phyloP scores from a whole-genome alignment of 1,140 invertebrate genomes.

The Lordiphosa collinella region DNA sequence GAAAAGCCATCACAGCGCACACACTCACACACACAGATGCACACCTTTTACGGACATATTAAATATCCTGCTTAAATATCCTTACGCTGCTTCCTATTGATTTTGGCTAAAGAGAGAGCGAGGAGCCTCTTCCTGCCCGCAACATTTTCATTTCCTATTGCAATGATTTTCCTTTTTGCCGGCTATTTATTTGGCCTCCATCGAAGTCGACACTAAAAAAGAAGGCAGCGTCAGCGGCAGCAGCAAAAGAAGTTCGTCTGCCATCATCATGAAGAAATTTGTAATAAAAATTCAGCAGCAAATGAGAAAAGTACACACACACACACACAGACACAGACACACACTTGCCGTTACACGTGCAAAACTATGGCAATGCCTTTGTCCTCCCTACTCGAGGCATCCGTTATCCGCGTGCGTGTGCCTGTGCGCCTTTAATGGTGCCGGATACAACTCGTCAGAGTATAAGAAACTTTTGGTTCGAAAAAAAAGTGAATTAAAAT shows the following conservation, averaged over 20 bases:
- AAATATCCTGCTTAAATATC: constrained; percentile 77
- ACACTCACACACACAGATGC: constrained; percentile 17
- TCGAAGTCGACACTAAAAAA: constrained; percentile 19
- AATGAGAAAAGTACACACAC: constrained; percentile 67
- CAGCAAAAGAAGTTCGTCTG: constrained; percentile 28
- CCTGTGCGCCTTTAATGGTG: no score
- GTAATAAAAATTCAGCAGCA: constrained; percentile 76
- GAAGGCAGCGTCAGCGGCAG: neutral
- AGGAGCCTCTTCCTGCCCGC: constrained; percentile 8
- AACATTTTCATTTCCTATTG: constrained; percentile 76
- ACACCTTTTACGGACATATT: constrained; percentile 42
- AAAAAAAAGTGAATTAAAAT: no score
- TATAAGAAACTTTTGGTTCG: neutral
- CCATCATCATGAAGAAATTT: constrained; percentile 73
- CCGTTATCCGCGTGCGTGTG: neutral
- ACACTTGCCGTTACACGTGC: constrained; percentile 58
- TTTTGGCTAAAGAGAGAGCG: constrained; percentile 30
- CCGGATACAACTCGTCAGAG: no score
- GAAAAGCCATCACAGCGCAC: constrained; percentile 26
- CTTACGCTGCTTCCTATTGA: constrained; percentile 59
- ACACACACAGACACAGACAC: neutral
- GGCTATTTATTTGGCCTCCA: constrained; percentile 64
- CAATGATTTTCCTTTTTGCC: constrained; percentile 65
- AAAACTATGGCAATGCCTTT: constrained; percentile 66
- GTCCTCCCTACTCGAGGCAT: neutral